Base-by-base conservation (phyloP, 2,797 vertebrate genomes). In the Tapera naevia region DNA sequence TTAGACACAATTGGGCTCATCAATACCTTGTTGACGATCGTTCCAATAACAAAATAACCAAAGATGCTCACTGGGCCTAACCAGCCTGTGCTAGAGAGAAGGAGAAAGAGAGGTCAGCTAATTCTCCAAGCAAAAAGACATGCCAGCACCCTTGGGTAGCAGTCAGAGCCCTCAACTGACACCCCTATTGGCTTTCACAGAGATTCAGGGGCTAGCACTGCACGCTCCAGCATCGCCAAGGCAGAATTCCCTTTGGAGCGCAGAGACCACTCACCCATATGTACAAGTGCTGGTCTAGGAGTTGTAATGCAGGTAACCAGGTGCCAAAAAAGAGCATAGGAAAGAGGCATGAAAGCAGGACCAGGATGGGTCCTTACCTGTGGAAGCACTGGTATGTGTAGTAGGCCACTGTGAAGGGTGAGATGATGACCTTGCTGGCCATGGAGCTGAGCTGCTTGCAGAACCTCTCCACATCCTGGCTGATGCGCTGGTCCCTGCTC, bases 401-500 rank as follows among this genome's bases (percentile, higher is more conserved):
- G 96, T 99, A 99, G 43, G 94, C 51, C 87, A 99, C 96, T 0
- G 98, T 99, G 97, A 99, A 99, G 3, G 99, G 99, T 0, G 99
- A 99, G 65, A 99, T 93, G 54, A 99, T 96, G 18, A 99, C 93
- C 46, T 98, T 98, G 95, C 99, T 99, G 30, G 98, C 98, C 98
- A 99, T 99, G 91, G 97, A 98, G 98, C 99, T 99, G 97, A 99
- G 98, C 97, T 99, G 99, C 86, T 97, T 98, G 97, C 99, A 99
- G 95, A 99, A 97, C 69, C 99, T 98, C 95, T 99, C 99, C 62
- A 98, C 98, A 14, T 99, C 99, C 97, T 99, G 99, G 97, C 99
- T 99, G 97, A 99, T 99, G 21, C 99, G 98, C 98, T 99, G 99
- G 97, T 99, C 99, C 88, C 99, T 99, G 95, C 46, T 65, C 94